phyloP scores from a whole-genome alignment of 1,140 invertebrate genomes.

The Drosophila pseudoananassae region DNA sequence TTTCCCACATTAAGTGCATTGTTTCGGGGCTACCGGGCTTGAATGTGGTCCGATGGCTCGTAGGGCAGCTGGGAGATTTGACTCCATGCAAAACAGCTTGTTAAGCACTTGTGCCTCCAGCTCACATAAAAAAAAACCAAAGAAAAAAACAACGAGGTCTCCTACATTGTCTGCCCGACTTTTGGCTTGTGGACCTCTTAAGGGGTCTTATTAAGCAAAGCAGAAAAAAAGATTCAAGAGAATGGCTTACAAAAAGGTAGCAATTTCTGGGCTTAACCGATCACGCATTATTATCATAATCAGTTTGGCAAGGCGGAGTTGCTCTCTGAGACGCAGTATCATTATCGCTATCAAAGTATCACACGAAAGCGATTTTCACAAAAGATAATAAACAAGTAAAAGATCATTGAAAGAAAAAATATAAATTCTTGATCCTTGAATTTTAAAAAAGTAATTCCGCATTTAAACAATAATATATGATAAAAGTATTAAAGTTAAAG shows the following conservation, averaged over 20 bases:
- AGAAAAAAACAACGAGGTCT: slow-evolving; percentile 25
- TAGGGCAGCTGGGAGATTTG: slow-evolving; percentile 37
- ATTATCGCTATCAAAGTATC: slow-evolving; percentile 62
- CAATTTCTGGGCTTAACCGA: slow-evolving; percentile 61
- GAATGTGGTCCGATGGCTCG: slow-evolving; percentile 30
- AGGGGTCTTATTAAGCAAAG: slow-evolving; percentile 67
- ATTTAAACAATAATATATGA: no score
- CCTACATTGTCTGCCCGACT: slow-evolving; percentile 72
- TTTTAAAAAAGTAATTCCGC: neutral
- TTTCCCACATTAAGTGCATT: slow-evolving; percentile 82
- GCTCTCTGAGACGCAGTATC: slow-evolving; percentile 49
- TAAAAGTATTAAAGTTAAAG: no score
- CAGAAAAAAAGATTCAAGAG: slow-evolving; percentile 29
- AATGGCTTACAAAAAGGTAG: slow-evolving; percentile 55
- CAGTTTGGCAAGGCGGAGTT: slow-evolving; percentile 26
- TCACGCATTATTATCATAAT: slow-evolving; percentile 78
- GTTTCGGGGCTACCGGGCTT: slow-evolving; percentile 56
- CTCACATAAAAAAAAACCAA: slow-evolving; percentile 22
- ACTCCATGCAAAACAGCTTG: slow-evolving; percentile 80
- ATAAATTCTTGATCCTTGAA: neutral
- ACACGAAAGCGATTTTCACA: slow-evolving; percentile 25
- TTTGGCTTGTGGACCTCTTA: slow-evolving; percentile 49
- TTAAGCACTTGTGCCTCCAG: slow-evolving; percentile 75
- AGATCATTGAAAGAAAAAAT: neutral
- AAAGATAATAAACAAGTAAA: slow-evolving; percentile 1